A percentile compares a stretch with the other conserved stretches of the same genome.
Evolutionary conservation across 2,888 invertebrate genomes (phyloP).

Genomic region (Ornithoptera priamus): DNA sequence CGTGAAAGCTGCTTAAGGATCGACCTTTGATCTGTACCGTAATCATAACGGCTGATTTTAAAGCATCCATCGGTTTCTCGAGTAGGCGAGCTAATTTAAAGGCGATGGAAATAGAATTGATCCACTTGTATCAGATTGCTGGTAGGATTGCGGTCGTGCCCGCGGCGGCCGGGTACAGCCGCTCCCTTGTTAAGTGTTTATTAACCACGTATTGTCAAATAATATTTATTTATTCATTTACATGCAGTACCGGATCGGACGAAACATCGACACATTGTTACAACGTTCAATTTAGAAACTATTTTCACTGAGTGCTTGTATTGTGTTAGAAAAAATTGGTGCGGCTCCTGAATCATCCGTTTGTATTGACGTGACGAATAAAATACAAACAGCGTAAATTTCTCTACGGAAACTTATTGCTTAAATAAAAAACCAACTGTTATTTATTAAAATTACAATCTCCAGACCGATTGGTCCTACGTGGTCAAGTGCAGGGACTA

Average conservation of each 20-base stretch:
- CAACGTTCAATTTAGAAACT: not conserved
- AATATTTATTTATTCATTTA: not conserved
- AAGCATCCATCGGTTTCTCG: conserved; percentile 18
- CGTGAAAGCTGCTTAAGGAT: conserved; percentile 1
- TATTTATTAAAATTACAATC: too few species aligned
- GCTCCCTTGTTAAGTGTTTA: not conserved
- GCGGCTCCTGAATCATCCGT: too few species aligned
- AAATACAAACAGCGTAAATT: too few species aligned
- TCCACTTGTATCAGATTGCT: conserved; percentile 23
- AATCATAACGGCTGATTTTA: not conserved
- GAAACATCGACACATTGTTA: not conserved
- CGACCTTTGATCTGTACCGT: not conserved
- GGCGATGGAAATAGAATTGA: conserved; percentile 23
- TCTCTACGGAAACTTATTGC: too few species aligned
- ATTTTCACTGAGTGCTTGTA: too few species aligned
- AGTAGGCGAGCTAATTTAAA: conserved; percentile 16
- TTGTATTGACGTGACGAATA: too few species aligned
- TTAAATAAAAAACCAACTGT: too few species aligned
- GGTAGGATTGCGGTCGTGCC: conserved; percentile 14
- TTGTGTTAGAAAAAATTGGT: too few species aligned
- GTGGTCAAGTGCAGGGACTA: not conserved
- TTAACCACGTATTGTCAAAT: not conserved
- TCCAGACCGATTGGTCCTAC: not conserved
- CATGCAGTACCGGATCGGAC: not conserved
- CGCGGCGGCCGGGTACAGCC: conserved; percentile 2